Base-by-base conservation (phyloP, 2,113 vertebrate species). In the Rhabdomys dilectus region DNA sequence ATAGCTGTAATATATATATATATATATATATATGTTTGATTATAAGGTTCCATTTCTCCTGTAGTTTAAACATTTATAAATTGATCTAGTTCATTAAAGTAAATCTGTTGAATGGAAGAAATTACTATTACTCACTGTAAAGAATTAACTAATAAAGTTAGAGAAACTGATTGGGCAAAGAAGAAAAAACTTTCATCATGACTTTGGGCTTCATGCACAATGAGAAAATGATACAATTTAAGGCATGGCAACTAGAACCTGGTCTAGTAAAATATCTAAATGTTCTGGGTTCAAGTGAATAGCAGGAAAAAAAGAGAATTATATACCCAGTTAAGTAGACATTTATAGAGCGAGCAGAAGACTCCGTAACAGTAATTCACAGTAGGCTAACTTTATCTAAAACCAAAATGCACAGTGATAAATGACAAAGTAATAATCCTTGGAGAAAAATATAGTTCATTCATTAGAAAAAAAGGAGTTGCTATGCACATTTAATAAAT, bases 401-500 rank as follows among this genome's bases (percentile, higher is more conserved):
- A 56, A 68, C 88, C 13, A 36, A 45, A 70, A 51, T 72, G 12
- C n/a, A 10, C 21, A 31, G 2, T 29, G 29, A 85, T 45, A 45
- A 66, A 45, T 45, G 31, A 60, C 56, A 58, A 24, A 60, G 34
- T 56, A 56, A 81, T n/a, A 42, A 60, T 58, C 5, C 6, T 56
- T 7, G n/a, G 24, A 5, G 1, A 85, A 4, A 56, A 19, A 4
- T 89, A 80, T 89, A 73, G 0, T 1, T 16, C 64, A 76, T 84
- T 4, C 15, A 64, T 1, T 80, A 22, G 87, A 29, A 13, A 73
- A 73, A 73, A 51, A 29, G 21, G 53, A 84, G 45, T 78, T 95
- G 51, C 56, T 91, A 82, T 21, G 90, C 88, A 3, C 0, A 87
- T 56, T 87, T 78, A 85, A 36, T 92, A 81, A 91, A 82, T 91